Evolutionary conservation across 2,797 vertebrate genomes (phyloP).

Genomic region (Pangasius mekongensis): DNA sequence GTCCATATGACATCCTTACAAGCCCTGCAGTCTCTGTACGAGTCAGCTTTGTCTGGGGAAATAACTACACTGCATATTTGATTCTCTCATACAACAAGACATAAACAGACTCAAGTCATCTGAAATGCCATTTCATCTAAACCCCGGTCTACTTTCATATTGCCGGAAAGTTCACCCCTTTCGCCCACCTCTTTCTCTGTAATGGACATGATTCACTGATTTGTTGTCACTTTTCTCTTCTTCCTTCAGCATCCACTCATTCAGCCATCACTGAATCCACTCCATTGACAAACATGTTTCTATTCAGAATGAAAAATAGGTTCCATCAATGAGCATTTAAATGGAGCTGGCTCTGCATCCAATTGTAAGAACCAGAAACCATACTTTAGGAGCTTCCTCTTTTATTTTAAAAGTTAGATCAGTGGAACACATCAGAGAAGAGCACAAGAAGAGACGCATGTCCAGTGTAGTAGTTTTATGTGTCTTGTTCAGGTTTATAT

Average conservation of each 20-base stretch:
- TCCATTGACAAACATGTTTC: conserved; percentile 2
- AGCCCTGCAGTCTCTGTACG: conserved; percentile 38
- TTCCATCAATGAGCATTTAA: background rate
- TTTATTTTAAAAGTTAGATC: background rate
- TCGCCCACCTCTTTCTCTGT: conserved; percentile 1
- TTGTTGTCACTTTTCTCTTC: conserved; percentile 11
- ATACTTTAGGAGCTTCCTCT: background rate
- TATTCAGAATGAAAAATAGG: background rate
- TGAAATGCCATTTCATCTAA: conserved; percentile 38
- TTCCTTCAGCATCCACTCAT: background rate
- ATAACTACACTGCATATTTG: conserved; percentile 42
- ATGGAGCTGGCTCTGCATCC: background rate
- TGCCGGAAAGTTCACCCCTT: conserved; percentile 9
- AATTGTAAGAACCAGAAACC: background rate
- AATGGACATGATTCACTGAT: conserved; percentile 23
- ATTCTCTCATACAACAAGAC: conserved; percentile 40
- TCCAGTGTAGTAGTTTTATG: background rate
- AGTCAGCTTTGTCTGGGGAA: conserved; percentile 49
- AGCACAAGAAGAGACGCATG: background rate
- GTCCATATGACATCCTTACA: conserved; percentile 40
- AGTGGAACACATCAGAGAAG: background rate
- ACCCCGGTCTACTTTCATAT: conserved; percentile 8
- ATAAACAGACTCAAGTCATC: conserved; percentile 25
- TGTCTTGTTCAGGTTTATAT: background rate
- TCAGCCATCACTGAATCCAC: background rate